phyloP scores from a whole-genome alignment of 2,888 invertebrate genomes.

The Campaea margaritaria region DNA sequence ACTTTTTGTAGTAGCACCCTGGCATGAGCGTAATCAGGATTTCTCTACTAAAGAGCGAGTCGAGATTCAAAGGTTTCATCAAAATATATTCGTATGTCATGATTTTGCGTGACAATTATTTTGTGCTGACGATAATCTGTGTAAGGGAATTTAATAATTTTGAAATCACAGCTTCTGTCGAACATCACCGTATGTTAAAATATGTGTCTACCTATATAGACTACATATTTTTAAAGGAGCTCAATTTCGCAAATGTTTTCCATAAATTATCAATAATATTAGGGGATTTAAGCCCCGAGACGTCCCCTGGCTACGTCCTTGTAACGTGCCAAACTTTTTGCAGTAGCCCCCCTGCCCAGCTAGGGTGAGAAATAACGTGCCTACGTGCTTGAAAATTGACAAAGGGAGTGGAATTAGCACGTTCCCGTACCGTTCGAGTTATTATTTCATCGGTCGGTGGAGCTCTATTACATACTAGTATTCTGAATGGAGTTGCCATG shows the following conservation, averaged over 20 bases:
- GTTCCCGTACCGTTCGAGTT: slow-evolving; percentile 17
- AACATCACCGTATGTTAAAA: no score
- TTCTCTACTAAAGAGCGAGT: neutral
- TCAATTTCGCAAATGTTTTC: neutral
- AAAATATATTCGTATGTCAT: no score
- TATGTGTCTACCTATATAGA: no score
- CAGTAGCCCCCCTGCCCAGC: slow-evolving; percentile 7
- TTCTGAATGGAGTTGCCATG: neutral
- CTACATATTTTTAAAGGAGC: no score
- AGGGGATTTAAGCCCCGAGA: neutral
- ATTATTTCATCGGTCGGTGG: slow-evolving; percentile 20
- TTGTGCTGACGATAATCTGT: no score
- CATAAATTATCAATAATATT: neutral
- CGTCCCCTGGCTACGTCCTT: neutral
- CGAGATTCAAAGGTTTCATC: no score
- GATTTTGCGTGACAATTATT: no score
- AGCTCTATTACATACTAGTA: slow-evolving; percentile 5
- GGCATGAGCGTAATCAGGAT: slow-evolving; percentile 1
- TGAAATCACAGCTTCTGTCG: no score
- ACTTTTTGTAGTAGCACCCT: slow-evolving; percentile 24
- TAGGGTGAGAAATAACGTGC: neutral
- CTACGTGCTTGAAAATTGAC: slow-evolving; percentile 23
- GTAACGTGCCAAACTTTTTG: slow-evolving; percentile 9
- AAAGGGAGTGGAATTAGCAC: slow-evolving; percentile 28
- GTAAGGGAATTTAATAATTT: no score